A percentile compares a stretch with the other conserved stretches of the same genome.
Evolutionary conservation across 2,797 vertebrate species (phyloP).

Genomic region (Ceryle rudis): DNA sequence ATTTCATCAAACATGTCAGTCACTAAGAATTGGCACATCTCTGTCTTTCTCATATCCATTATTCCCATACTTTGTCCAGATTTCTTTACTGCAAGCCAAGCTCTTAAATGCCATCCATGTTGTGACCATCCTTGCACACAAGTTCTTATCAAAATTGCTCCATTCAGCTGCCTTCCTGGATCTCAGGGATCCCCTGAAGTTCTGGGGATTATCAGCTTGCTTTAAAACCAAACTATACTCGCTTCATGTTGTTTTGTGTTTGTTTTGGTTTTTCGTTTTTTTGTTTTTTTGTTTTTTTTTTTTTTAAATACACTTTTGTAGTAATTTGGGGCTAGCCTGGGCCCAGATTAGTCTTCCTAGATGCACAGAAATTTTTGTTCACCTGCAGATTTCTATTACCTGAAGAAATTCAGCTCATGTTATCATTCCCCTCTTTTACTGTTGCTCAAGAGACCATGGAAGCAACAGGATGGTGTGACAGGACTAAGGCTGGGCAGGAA

Average conservation of each 20-base stretch:
- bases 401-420: background rate
- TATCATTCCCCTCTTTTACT: background rate
- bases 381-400: background rate
- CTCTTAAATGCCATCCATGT: background rate
- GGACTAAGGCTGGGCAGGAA: background rate
- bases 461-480: background rate
- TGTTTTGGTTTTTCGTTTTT: background rate
- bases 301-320: background rate
- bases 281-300: background rate
- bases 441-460: background rate
- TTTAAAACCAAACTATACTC: background rate
- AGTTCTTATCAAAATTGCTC: background rate
- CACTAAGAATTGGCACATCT: fast-evolving
- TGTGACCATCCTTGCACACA: background rate
- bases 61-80: background rate
- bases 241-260: background rate
- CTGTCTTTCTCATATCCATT: background rate
- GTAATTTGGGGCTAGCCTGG: background rate
- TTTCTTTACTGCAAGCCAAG: background rate
- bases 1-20: background rate
- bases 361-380: background rate
- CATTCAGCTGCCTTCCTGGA: background rate
- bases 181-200: background rate
- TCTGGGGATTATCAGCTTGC: background rate
- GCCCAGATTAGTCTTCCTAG: background rate